A percentile compares a stretch with the other conserved stretches of the same genome.
phyloP scores from a whole-genome alignment of 2,888 invertebrate species.

The Sinohyriopsis cumingii region DNA sequence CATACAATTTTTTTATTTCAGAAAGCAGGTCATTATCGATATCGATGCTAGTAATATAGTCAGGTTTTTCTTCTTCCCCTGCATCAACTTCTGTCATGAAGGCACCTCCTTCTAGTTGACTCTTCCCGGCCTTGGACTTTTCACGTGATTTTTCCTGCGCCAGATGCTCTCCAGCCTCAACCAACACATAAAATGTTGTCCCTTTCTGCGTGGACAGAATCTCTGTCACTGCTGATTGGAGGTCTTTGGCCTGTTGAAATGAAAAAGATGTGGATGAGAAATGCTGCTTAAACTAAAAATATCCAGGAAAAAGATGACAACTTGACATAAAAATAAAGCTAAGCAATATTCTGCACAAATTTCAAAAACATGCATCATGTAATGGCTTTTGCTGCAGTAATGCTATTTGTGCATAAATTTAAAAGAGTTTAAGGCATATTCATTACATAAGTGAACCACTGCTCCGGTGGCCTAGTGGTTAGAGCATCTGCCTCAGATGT shows the following conservation, averaged over 20 bases:
- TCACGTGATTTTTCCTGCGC: slow-evolving; percentile 27
- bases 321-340: no score
- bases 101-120: slow-evolving; percentile 20
- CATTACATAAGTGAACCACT: no score
- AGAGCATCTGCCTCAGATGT: no score
- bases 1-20: slow-evolving; percentile 60
- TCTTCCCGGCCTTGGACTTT: slow-evolving; percentile 10
- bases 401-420: no score
- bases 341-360: no score
- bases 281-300: no score
- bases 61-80: slow-evolving; percentile 32
- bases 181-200: slow-evolving; percentile 66
- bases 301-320: no score
- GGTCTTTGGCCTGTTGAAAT: slow-evolving; percentile 21
- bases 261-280: no score
- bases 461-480: no score
- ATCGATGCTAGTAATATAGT: slow-evolving; percentile 52
- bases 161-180: slow-evolving; percentile 60
- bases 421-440: no score
- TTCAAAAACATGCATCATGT: no score
- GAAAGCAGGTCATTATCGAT: slow-evolving; percentile 47
- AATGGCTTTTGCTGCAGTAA: no score
- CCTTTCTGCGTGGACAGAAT: slow-evolving; percentile 64
- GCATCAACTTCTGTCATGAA: slow-evolving; percentile 49
- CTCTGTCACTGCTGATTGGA: slow-evolving; percentile 55